phyloP scores from a whole-genome alignment of 2,113 vertebrate species.

The Amazona guildingii region DNA sequence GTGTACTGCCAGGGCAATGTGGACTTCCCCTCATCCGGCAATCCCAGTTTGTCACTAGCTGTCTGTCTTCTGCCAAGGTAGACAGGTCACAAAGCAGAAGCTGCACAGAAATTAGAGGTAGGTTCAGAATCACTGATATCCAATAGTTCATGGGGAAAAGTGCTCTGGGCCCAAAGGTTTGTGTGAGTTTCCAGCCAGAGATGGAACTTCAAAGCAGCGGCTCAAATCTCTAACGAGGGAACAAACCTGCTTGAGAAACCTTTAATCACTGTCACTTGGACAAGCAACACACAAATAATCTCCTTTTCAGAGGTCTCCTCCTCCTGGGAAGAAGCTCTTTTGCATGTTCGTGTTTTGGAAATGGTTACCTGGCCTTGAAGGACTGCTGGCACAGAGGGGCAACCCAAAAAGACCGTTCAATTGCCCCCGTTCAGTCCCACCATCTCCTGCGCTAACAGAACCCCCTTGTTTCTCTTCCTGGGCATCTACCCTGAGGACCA shows the following conservation, averaged over 20 bases:
- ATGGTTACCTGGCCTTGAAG: neutral
- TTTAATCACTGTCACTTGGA: conserved; percentile 1
- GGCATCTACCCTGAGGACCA: neutral
- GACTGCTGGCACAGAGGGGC: neutral
- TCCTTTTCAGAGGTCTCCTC: neutral
- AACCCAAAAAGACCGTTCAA: neutral
- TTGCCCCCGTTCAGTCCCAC: neutral
- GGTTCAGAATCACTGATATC: neutral
- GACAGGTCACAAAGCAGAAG: neutral
- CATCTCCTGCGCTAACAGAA: neutral
- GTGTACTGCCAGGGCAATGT: neutral
- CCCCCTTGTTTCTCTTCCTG: neutral
- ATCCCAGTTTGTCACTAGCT: neutral
- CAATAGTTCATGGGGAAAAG: neutral
- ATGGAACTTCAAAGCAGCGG: conserved; percentile 29
- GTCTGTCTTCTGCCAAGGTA: neutral
- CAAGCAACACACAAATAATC: neutral
- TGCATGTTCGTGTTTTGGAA: neutral
- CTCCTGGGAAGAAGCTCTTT: neutral
- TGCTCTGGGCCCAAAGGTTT: neutral
- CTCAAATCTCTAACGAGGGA: neutral
- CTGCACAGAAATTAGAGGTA: neutral
- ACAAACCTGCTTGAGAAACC: neutral
- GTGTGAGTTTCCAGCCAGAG: conserved; percentile 16
- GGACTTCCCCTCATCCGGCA: neutral